A percentile compares a stretch with the other conserved stretches of the same genome.
Conservation (phyloP, 2,113 vertebrate genomes). For the Anguilla rostrata region DNA sequence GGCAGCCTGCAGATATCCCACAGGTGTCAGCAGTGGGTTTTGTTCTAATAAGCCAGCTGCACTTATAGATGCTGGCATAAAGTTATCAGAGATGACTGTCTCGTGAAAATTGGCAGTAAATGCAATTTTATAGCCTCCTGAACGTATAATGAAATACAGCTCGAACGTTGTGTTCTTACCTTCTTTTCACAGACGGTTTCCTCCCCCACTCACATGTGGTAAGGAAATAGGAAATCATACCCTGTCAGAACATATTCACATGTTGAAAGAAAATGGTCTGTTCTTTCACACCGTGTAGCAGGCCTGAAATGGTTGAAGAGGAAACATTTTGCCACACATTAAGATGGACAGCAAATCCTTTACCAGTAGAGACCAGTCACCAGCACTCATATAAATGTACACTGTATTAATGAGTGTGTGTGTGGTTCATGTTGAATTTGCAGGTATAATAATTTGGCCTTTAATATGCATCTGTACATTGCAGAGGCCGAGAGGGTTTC, state of each 20-base stretch:
- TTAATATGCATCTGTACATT: too few relatives aligned
- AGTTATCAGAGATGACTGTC: slow-evolving; percentile 20
- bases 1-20: neutral
- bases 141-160: slow-evolving; percentile 18
- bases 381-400: too few relatives aligned
- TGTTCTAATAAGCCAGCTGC: neutral
- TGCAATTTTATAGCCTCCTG: slow-evolving; percentile 2
- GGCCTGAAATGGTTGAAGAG: neutral
- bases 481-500: too few relatives aligned
- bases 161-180: neutral
- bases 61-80: slow-evolving; percentile 15
- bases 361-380: too few relatives aligned
- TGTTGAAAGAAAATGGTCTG: neutral
- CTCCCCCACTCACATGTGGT: neutral
- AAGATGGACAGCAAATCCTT: neutral
- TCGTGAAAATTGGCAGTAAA: slow-evolving; percentile 7
- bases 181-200: neutral
- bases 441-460: neutral
- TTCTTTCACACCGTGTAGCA: neutral
- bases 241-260: slow-evolving; percentile 2
- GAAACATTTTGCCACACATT: neutral
- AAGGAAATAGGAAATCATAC: neutral
- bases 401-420: too few relatives aligned
- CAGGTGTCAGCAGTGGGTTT: neutral
- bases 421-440: neutral